Evolutionary conservation across 2,888 invertebrate genomes (phyloP).

Genomic region (Brenthis daphne): DNA sequence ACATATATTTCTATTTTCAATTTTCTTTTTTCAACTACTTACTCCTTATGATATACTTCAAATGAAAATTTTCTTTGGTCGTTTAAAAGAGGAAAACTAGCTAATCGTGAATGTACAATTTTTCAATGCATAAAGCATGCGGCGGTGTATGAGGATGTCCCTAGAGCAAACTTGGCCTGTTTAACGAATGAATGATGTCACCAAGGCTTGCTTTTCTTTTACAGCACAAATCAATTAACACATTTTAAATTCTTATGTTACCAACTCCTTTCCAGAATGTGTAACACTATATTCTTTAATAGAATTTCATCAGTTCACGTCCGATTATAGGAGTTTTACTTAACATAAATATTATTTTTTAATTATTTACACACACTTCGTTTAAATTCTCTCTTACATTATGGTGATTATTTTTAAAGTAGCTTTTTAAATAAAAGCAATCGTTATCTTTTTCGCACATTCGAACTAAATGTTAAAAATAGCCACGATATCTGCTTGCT

Average conservation of each 20-base stretch:
- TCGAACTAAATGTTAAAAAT: too few species aligned
- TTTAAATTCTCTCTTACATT: too few species aligned
- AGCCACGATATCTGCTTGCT: too few species aligned
- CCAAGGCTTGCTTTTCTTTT: slow-evolving; percentile 10
- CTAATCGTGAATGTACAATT: slow-evolving; percentile 20
- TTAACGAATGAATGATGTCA: slow-evolving; percentile 20
- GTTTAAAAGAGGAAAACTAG: slow-evolving; percentile 1
- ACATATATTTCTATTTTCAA: not conserved
- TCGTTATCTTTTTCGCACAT: too few species aligned
- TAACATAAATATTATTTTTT: not conserved
- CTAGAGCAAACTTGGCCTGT: slow-evolving; percentile 11
- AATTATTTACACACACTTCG: too few species aligned
- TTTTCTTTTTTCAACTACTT: not conserved
- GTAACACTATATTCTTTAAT: not conserved
- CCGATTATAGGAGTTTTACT: not conserved
- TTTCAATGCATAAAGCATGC: slow-evolving; percentile 29
- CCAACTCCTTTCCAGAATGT: not conserved
- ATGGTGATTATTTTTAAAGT: too few species aligned
- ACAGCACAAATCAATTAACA: slow-evolving; percentile 11
- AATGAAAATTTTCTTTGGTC: not conserved
- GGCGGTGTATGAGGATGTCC: slow-evolving; percentile 18
- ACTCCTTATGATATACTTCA: slow-evolving; percentile 5
- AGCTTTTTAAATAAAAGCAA: too few species aligned
- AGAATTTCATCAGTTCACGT: not conserved
- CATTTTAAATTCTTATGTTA: slow-evolving; percentile 9